A percentile compares a stretch with the other conserved stretches of the same genome.
These are phyloP conservation scores for Deilephila porcellus DNA, from an alignment of 2,888 invertebrate genomes.

Conservation along the genomic window DNA sequence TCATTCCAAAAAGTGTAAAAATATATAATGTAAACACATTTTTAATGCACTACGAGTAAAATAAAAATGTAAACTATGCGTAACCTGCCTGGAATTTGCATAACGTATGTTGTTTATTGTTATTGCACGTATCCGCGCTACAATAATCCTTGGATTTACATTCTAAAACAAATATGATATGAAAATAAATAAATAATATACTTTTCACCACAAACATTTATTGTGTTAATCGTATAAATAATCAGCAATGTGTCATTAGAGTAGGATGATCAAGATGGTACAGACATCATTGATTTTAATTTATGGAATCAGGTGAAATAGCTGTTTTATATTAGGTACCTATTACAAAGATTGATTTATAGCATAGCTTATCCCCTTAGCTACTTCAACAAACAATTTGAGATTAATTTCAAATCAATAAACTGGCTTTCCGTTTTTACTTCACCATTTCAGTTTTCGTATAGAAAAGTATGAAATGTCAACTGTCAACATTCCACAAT, in stretches of 20 bases:
- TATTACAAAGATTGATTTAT: too few relatives aligned
- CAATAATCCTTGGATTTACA: conserved; percentile 58
- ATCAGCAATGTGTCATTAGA: conserved; percentile 14
- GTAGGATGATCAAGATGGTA: conserved; percentile 23
- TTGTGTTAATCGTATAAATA: background rate
- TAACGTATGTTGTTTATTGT: conserved; percentile 60
- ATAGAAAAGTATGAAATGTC: too few relatives aligned
- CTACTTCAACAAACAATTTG: too few relatives aligned
- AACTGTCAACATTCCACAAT: too few relatives aligned
- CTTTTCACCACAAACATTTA: conserved; percentile 42
- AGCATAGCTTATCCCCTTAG: too few relatives aligned
- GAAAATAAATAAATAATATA: conserved; percentile 40
- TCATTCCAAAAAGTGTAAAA: background rate
- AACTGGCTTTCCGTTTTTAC: too few relatives aligned
- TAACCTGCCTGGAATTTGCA: conserved; percentile 65
- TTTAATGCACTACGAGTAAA: conserved; percentile 15
- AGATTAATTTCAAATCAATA: too few relatives aligned
- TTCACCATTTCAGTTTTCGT: too few relatives aligned
- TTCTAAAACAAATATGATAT: conserved; percentile 38
- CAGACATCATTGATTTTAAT: background rate
- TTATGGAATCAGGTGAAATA: too few relatives aligned
- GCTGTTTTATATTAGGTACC: too few relatives aligned
- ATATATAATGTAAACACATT: conserved; percentile 5
- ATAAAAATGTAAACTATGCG: conserved; percentile 22
- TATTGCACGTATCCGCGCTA: conserved; percentile 54